These are phyloP conservation scores for Trinorchestia longiramus DNA, from an alignment of 1,140 invertebrate species.

Conservation along the genomic window DNA sequence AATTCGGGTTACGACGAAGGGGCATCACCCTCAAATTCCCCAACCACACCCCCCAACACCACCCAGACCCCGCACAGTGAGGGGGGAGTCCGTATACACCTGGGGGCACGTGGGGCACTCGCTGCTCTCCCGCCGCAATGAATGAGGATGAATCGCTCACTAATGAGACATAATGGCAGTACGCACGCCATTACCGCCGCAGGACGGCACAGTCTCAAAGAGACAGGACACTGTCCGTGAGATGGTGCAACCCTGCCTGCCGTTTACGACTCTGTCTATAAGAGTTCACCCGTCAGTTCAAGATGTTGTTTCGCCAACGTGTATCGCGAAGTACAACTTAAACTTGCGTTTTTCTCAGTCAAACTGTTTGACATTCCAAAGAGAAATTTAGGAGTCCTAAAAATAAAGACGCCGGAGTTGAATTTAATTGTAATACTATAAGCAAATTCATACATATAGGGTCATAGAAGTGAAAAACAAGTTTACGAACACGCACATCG, in stretches of 20 bases:
- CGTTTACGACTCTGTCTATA: background rate
- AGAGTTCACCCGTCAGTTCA: background rate
- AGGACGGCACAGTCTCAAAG: background rate
- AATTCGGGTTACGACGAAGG: too few relatives aligned
- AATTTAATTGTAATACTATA: too few relatives aligned
- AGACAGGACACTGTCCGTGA: background rate
- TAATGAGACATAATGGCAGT: conserved; percentile 37
- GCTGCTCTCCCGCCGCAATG: background rate
- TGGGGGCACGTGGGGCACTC: background rate
- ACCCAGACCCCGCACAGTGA: background rate
- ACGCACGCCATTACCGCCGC: background rate
- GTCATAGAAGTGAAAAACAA: too few relatives aligned
- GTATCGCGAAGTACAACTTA: background rate
- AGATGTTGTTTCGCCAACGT: background rate
- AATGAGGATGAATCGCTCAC: conserved; percentile 52
- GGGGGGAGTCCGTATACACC: background rate
- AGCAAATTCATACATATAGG: too few relatives aligned
- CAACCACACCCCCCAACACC: background rate
- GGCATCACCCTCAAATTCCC: background rate
- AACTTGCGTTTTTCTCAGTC: too few relatives aligned
- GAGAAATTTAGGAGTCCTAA: too few relatives aligned
- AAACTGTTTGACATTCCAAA: too few relatives aligned
- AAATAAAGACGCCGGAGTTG: too few relatives aligned
- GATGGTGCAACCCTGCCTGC: background rate
- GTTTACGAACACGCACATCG: too few relatives aligned